These are phyloP conservation scores for Dermolepida albohirtum DNA, from an alignment of 2,888 invertebrate genomes.

Conservation along the genomic window DNA sequence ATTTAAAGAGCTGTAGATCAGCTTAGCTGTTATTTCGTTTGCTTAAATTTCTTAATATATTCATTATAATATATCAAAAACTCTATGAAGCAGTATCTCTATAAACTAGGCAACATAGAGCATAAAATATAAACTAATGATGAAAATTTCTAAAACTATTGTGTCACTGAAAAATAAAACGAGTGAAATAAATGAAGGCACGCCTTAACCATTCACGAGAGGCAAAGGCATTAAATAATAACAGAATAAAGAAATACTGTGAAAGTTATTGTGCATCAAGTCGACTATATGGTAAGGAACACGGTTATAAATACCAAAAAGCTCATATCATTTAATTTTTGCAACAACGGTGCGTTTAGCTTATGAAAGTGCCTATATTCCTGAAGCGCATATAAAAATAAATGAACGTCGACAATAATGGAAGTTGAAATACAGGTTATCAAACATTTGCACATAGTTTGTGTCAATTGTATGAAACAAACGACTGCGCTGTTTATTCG, in stretches of 20 bases:
- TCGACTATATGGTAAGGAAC: conserved; percentile 43
- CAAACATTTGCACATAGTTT: conserved; percentile 63
- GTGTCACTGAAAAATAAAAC: not conserved
- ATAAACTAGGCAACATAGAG: no score
- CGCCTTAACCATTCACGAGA: not conserved
- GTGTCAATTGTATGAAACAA: conserved; percentile 62
- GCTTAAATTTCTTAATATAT: no score
- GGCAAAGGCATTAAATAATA: conserved; percentile 34
- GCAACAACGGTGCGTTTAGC: conserved; percentile 47
- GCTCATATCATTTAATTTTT: conserved; percentile 52
- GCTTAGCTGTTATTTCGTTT: no score
- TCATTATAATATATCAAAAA: no score
- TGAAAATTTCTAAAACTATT: no score
- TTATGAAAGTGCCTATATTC: conserved; percentile 51
- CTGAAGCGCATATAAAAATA: conserved; percentile 51
- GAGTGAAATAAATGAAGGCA: not conserved
- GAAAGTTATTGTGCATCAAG: conserved; percentile 9
- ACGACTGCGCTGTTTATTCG: conserved; percentile 55
- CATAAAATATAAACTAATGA: no score
- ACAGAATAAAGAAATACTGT: conserved; percentile 6
- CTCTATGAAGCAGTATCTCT: no score
- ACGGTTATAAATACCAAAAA: conserved; percentile 51
- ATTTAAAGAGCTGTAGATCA: no score
- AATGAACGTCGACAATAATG: conserved; percentile 59
- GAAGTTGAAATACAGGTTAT: conserved; percentile 63